These are phyloP conservation scores for Natrix natrix DNA, from an alignment of 2,797 vertebrate species.

Conservation along the genomic window DNA sequence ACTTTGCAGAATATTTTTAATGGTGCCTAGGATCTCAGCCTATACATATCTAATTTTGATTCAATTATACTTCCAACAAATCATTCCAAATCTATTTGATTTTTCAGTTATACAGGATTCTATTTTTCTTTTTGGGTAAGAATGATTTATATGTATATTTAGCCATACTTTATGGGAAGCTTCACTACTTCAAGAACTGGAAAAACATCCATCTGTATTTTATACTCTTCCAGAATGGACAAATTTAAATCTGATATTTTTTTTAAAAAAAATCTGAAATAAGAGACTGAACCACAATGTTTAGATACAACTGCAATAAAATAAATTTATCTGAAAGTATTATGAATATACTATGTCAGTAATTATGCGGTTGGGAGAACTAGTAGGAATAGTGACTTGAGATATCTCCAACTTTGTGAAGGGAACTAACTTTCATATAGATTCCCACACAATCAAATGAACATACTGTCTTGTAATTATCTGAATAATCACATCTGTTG, in stretches of 20 bases:
- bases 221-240: background rate
- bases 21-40: background rate
- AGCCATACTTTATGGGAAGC: background rate
- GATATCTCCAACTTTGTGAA: conserved; percentile 66
- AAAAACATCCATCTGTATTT: background rate
- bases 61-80: background rate
- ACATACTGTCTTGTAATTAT: conserved; percentile 62
- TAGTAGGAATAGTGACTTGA: conserved; percentile 43
- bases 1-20: background rate
- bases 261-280: background rate
- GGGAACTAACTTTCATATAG: conserved; percentile 74
- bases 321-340: conserved; percentile 21
- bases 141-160: background rate
- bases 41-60: background rate
- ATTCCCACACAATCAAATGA: conserved; percentile 77
- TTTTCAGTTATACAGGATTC: background rate
- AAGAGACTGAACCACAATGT: conserved; percentile 14
- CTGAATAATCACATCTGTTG: conserved; percentile 69
- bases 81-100: background rate
- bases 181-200: background rate
- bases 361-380: conserved; percentile 15
- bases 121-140: background rate
- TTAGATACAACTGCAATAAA: conserved; percentile 34
- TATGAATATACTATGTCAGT: conserved; percentile 4
- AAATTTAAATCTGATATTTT: background rate